Evolutionary conservation across 2,888 invertebrate species (phyloP), one percentile per base, ranked within the genome.

Genomic region (Lepidocyrtinus sp.): DNA sequence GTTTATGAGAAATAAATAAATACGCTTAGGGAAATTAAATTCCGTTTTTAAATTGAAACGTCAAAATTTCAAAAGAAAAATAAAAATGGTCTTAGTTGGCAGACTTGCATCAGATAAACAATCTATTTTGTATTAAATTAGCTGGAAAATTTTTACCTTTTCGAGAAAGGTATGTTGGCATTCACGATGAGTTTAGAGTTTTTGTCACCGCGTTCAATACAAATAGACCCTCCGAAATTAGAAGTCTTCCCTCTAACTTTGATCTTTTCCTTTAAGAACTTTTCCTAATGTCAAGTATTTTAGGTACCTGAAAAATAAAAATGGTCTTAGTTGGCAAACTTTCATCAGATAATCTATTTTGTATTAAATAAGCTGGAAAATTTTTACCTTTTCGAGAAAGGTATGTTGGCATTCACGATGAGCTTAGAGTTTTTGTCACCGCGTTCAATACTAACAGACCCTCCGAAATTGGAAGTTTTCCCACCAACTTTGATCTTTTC

Each of bases 211-310:
- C 95, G 92, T 88, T 96, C 96, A 84, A 99, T 90, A 84, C 92
- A 92, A 85, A 99, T 94, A 88, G 93, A 94, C 91, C 95, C 96
- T 86, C 96, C 95, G 89, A 99, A 93, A 91, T 99, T 99, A 90
- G 95, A 95, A 82, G 96, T 96, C 91, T 99, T 99, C 83, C 97
- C 98, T 89, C 95, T 94, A 87, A 99, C 96, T 92, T 99, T 99
- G 87, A 97, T 95, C 83, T 94, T 93, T 87, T 94, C 94, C 89
- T 94, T 93, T 84, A 97, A 90, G 89, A 96, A 97, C 88, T 94
- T 95, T 90, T 96, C 96, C 94, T 94, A 87, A n/a, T n/a, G n/a
- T n/a, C n/a, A n/a, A n/a, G n/a, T n/a, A n/a, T n/a, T n/a, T n/a
- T n/a, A n/a, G n/a, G n/a, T n/a, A n/a, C n/a, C n/a, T n/a, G n/a